Percentiles rank a stretch among this genome's conserved stretches.
Evolutionary conservation across 2,888 invertebrate genomes (phyloP).

Genomic region (Synergus gifuensis): DNA sequence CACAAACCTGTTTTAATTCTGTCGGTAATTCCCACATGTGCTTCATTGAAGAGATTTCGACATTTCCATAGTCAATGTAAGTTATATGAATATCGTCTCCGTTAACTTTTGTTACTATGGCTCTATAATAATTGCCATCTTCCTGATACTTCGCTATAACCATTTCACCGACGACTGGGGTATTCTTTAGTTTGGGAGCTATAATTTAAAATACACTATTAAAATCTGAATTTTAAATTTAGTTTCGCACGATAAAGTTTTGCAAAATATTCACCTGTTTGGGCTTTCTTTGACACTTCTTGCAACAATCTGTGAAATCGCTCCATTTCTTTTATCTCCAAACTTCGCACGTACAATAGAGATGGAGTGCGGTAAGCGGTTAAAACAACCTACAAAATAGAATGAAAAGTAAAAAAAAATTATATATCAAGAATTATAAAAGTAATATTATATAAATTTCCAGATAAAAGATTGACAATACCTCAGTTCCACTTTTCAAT

Average conservation of each 20-base stretch:
- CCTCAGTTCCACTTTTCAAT: slow-evolving; percentile 64
- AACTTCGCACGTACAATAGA: slow-evolving; percentile 62
- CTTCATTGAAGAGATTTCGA: slow-evolving; percentile 58
- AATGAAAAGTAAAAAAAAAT: slow-evolving; percentile 15
- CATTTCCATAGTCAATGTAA: slow-evolving; percentile 74
- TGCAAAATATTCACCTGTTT: slow-evolving; percentile 58
- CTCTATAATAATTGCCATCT: slow-evolving; percentile 72
- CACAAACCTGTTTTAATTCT: slow-evolving; percentile 64
- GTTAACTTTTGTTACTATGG: slow-evolving; percentile 64
- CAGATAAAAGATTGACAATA: slow-evolving; percentile 44
- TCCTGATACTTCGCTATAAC: slow-evolving; percentile 67
- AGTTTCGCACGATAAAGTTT: background rate
- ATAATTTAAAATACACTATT: slow-evolving; percentile 40
- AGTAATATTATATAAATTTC: background rate
- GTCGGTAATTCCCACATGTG: slow-evolving; percentile 63
- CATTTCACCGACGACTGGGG: slow-evolving; percentile 66
- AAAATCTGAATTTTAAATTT: slow-evolving; percentile 17
- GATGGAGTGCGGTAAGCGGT: slow-evolving; percentile 60
- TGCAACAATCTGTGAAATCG: slow-evolving; percentile 62
- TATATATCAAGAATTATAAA: background rate
- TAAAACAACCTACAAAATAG: slow-evolving; percentile 63
- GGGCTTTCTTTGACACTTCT: slow-evolving; percentile 64
- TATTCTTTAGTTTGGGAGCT: slow-evolving; percentile 60
- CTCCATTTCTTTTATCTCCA: slow-evolving; percentile 61
- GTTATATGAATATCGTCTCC: slow-evolving; percentile 56